These are phyloP conservation scores for Grammomys surdaster DNA, from an alignment of 2,113 vertebrate species.

Conservation along the genomic window DNA sequence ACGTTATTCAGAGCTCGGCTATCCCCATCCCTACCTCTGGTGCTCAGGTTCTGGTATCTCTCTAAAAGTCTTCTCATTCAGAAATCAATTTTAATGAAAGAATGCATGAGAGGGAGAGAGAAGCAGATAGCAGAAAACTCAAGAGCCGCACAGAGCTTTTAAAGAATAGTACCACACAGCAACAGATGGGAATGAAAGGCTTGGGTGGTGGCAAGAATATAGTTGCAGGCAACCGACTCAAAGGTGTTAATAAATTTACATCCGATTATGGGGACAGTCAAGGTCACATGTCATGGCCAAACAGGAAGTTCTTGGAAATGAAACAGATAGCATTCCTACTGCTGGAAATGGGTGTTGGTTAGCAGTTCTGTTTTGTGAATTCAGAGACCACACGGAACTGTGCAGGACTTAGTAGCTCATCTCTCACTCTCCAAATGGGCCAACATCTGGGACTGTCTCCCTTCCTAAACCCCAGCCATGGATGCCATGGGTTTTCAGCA, in stretches of 20 bases:
- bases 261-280: conserved; percentile 45
- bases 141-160: conserved; percentile 44
- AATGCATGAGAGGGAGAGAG: conserved; percentile 58
- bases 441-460: neutral
- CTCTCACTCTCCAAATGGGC: neutral
- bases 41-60: conserved; percentile 50
- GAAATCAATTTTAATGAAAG: conserved; percentile 73
- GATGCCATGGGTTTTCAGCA: neutral
- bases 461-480: neutral
- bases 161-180: conserved; percentile 38
- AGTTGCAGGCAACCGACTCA: conserved; percentile 53
- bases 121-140: conserved; percentile 43
- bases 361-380: neutral
- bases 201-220: conserved; percentile 58
- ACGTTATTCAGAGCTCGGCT: conserved; percentile 63
- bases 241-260: conserved; percentile 69
- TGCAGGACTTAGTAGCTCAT: neutral
- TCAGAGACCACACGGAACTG: neutral
- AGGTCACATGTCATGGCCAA: conserved; percentile 43
- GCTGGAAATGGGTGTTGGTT: neutral
- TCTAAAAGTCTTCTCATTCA: conserved; percentile 53
- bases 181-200: conserved; percentile 62
- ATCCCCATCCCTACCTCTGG: conserved; percentile 49
- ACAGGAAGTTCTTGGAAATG: conserved; percentile 19
- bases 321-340: neutral